Percentiles rank a stretch among this genome's conserved stretches.
These are phyloP conservation scores for Catharus bicknelli DNA, from an alignment of 2,113 vertebrate genomes.

Conservation along the genomic window DNA sequence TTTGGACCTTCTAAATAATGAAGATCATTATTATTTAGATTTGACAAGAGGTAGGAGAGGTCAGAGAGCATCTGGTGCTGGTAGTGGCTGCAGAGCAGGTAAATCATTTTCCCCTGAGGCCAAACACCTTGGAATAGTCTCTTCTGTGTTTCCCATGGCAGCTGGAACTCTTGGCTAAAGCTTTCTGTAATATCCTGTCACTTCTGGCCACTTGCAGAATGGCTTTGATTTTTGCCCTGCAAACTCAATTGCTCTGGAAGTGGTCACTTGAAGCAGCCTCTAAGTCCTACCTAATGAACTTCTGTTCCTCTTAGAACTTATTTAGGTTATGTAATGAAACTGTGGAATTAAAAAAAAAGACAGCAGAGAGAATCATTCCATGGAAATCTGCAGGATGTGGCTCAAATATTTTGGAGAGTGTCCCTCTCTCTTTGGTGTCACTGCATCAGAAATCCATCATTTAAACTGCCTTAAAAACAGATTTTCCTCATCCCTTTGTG, in stretches of 20 bases:
- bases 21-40: not conserved
- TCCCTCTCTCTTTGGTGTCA: not conserved
- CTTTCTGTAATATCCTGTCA: constrained; percentile 59
- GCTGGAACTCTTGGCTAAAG: constrained; percentile 27
- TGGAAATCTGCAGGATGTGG: not conserved
- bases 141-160: not conserved
- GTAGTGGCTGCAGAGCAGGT: not conserved
- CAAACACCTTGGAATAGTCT: constrained; percentile 41
- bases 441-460: not conserved
- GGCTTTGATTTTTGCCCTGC: not conserved
- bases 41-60: not conserved
- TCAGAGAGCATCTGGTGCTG: not conserved
- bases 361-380: not conserved
- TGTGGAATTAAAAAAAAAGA: not conserved
- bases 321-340: not conserved
- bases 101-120: not conserved
- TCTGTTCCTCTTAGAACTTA: not conserved
- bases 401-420: not conserved
- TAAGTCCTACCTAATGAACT: not conserved
- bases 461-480: not conserved
- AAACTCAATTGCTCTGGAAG: not conserved
- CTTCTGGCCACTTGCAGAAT: not conserved
- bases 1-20: not conserved
- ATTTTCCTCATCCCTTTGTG: not conserved
- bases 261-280: not conserved